phyloP scores from a whole-genome alignment of 2,113 vertebrate genomes.

The Trichomycterus rosablanca region DNA sequence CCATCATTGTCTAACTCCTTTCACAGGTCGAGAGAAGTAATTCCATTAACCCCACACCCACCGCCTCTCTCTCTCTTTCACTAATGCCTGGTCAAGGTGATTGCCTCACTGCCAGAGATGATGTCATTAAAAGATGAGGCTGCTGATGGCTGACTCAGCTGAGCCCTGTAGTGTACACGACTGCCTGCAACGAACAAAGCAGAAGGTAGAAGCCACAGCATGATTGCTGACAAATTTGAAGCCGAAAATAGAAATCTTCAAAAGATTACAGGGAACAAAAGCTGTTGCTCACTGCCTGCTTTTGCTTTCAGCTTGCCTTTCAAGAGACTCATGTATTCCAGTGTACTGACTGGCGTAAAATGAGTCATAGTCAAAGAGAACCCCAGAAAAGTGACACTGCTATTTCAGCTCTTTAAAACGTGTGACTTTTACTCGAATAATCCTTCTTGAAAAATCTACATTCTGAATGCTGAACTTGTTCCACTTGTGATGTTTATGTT shows the following conservation, averaged over 20 bases:
- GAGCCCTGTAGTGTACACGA: not conserved
- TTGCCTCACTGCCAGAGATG: constrained; percentile 23
- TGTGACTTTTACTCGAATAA: too few species aligned
- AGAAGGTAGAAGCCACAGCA: constrained; percentile 6
- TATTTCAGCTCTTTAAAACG: constrained; percentile 4
- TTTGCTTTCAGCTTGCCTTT: constrained; percentile 14
- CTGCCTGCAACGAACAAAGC: not conserved
- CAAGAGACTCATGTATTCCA: constrained; percentile 11
- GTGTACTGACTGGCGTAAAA: constrained; percentile 25
- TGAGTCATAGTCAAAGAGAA: constrained; percentile 7
- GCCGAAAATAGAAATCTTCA: constrained; percentile 5
- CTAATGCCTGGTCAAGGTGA: constrained; percentile 20
- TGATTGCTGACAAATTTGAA: not conserved
- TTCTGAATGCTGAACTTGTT: too few species aligned
- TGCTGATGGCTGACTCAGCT: constrained; percentile 40
- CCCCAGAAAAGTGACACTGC: not conserved
- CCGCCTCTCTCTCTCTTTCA: constrained; percentile 7
- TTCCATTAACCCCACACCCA: constrained; percentile 41
- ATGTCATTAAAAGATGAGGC: constrained; percentile 32
- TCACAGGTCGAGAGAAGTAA: constrained; percentile 34
- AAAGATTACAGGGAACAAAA: constrained; percentile 19
- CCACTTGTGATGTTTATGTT: too few species aligned
- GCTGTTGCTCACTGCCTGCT: constrained; percentile 7
- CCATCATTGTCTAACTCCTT: constrained; percentile 34
- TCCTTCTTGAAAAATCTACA: too few species aligned